Evolutionary conservation across 2,113 vertebrate genomes (phyloP), one percentile per base, ranked within the genome.

Genomic region (Romanogobio albipinnatus): DNA sequence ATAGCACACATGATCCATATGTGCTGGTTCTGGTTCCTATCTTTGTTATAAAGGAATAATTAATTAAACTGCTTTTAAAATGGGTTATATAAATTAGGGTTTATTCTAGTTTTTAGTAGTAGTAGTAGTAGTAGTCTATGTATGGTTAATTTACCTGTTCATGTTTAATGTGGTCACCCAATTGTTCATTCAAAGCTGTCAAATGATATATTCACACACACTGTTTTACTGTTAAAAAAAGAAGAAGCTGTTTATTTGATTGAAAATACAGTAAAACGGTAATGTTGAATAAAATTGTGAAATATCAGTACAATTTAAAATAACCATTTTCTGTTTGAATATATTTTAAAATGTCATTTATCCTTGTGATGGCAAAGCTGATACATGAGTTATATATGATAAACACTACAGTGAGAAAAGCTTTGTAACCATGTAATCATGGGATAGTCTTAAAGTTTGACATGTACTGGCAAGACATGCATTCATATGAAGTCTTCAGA

Each of bases 1-100:
- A 84, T 80, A 83, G 26, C 86, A 88, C 88, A 89, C 77, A n/a
- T 78, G 76, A 86, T 84, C 88, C 87, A 84, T 91, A 94, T 91
- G 91, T 91, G 91, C 88, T 87, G 86, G 76, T 90, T 91, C 82
- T 71, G 78, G 86, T 90, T 86, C 86, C 3, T 15, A 5, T 13
- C 17, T 43, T 71, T 43, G 19, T 43, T 43, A n/a, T 71, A 71
- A 4, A 24, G 43, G 43, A 45, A 73, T 24, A 47, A 49, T 47
- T 45, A 47, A 13, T 49, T 8, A 24, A 74, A 26, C n/a, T 24
- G 71, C n/a, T 47, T n/a, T 71, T 45, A n/a, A 71, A 71, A 45
- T 14, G 11, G 39, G 36, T 71, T n/a, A n/a, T 2, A 71, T 14
- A 45, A 13, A 45, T 13, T 14, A 45, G 3, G 22, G 9, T 13